These are phyloP conservation scores for Orbicella faveolata DNA, from an alignment of 64 coral and sea anemone species.

Conservation along the genomic window DNA sequence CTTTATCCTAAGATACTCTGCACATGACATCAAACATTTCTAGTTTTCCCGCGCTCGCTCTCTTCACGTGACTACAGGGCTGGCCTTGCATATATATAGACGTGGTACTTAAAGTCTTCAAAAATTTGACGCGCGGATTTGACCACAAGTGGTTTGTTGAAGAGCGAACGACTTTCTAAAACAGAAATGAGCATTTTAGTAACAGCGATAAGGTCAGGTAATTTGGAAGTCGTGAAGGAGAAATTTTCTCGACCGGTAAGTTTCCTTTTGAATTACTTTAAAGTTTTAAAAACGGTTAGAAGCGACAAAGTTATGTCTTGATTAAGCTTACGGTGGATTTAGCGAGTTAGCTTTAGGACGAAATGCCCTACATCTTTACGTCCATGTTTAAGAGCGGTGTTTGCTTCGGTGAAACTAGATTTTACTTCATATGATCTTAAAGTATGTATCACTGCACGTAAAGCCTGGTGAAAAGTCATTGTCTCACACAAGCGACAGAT, in stretches of 20 bases:
- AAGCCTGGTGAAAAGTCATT: too few species aligned
- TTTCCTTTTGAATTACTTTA: neutral
- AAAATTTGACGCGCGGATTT: conserved; percentile 2
- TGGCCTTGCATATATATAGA: neutral
- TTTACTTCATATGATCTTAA: too few species aligned
- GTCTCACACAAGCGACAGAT: too few species aligned
- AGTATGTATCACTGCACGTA: too few species aligned
- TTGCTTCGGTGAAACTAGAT: too few species aligned
- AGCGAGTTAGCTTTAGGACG: too few species aligned
- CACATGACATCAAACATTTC: too few species aligned
- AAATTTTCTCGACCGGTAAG: conserved; percentile 37
- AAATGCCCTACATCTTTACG: too few species aligned
- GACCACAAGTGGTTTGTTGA: neutral
- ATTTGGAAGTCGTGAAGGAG: conserved; percentile 35
- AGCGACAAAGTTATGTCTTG: neutral
- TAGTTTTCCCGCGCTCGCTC: too few species aligned
- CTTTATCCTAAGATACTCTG: too few species aligned
- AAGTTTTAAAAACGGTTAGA: neutral
- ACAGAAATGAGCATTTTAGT: conserved; percentile 37
- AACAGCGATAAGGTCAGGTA: conserved; percentile 30
- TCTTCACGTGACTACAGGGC: neutral
- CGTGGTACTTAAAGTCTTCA: neutral
- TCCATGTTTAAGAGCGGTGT: too few species aligned
- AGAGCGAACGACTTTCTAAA: neutral
- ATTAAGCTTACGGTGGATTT: too few species aligned